Conservation (phyloP, 2,888 invertebrate genomes). For the Gastracanthus pulcherrimus region DNA sequence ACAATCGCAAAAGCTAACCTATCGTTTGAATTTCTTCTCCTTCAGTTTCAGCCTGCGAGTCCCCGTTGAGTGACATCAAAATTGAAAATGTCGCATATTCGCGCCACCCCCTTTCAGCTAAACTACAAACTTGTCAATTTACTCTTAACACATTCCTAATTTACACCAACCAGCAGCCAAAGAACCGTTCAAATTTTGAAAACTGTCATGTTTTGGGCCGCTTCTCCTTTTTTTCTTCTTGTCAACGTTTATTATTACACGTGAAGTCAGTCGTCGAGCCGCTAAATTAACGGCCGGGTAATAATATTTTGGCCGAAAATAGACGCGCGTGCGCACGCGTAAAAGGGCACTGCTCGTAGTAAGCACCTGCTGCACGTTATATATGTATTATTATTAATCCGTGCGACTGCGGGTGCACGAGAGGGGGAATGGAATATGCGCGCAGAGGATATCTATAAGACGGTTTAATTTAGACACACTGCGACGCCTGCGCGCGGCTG, state of each 20-base stretch:
- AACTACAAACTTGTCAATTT: slow-evolving; percentile 9
- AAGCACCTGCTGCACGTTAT: slow-evolving; percentile 12
- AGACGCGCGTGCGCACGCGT: background rate
- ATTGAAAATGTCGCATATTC: background rate
- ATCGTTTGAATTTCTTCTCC: slow-evolving; percentile 54
- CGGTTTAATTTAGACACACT: slow-evolving; percentile 31
- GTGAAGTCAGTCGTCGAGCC: slow-evolving; percentile 18
- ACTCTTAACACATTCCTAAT: background rate
- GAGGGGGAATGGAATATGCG: background rate
- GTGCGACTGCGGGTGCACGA: background rate
- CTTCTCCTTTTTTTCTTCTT: background rate
- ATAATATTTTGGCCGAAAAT: slow-evolving; percentile 33
- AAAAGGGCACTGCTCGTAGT: background rate
- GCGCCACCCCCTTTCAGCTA: background rate
- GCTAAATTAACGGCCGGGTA: background rate
- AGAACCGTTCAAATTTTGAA: slow-evolving; percentile 6
- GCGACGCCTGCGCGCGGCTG: background rate
- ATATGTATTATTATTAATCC: slow-evolving; percentile 40
- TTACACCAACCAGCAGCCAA: background rate
- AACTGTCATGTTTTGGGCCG: background rate
- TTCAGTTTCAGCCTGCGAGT: slow-evolving; percentile 47
- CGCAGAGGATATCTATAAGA: background rate
- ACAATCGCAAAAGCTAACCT: slow-evolving; percentile 64
- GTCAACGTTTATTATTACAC: background rate
- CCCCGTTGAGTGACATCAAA: slow-evolving; percentile 71